A percentile compares a stretch with the other conserved stretches of the same genome.
Evolutionary conservation across 1,140 invertebrate genomes (phyloP).

Genomic region (Hirudo medicinalis): DNA sequence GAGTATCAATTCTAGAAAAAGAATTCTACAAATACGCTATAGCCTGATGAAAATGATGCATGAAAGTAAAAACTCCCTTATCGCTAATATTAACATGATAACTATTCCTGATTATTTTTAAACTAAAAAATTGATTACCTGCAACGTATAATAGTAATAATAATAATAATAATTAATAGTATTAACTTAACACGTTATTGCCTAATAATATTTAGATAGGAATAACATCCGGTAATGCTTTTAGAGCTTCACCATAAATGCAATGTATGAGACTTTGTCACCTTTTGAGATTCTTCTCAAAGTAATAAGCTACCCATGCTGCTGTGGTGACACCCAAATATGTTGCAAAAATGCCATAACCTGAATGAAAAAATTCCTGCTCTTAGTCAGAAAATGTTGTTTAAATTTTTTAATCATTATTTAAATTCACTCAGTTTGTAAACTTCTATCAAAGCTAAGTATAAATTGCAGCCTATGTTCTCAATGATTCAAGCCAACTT

Average conservation of each 20-base stretch:
- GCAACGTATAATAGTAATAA: neutral
- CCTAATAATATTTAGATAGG: neutral
- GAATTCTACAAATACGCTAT: no score
- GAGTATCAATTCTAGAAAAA: no score
- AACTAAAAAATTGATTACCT: no score
- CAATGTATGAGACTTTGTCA: neutral
- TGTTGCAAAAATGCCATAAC: constrained; percentile 47
- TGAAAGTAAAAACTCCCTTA: no score
- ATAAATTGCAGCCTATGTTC: neutral
- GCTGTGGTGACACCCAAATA: constrained; percentile 50
- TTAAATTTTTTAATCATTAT: neutral
- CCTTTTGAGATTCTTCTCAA: constrained; percentile 25
- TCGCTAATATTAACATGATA: no score
- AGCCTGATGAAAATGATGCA: no score
- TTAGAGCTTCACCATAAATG: neutral
- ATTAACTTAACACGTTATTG: no score
- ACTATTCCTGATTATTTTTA: no score
- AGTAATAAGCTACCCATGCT: constrained; percentile 48
- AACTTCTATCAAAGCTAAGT: neutral
- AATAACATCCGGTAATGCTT: neutral
- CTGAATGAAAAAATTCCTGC: constrained; percentile 34
- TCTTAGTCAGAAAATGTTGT: neutral
- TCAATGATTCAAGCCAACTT: neutral
- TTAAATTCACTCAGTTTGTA: neutral
- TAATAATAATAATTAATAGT: no score